Conservation (phyloP, 1,140 invertebrate species). For the Bombus confusus region DNA sequence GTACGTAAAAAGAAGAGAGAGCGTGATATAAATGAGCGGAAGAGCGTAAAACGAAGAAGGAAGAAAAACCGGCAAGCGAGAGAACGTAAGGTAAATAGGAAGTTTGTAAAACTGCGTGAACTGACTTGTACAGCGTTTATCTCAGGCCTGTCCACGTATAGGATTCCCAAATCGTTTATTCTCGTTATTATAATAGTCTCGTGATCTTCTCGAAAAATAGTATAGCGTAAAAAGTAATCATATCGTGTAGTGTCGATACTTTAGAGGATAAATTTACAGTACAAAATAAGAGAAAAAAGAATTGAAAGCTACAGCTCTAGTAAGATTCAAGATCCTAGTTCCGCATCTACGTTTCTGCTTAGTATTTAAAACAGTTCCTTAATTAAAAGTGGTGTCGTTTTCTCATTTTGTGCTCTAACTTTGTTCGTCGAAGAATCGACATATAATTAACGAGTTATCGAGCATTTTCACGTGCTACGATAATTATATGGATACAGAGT, state of each 20-base stretch:
- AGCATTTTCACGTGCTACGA: neutral
- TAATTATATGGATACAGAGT: neutral
- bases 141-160: slow-evolving; percentile 20
- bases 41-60: neutral
- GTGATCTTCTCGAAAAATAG: neutral
- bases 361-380: neutral
- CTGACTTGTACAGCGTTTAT: slow-evolving; percentile 36
- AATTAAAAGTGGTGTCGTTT: neutral
- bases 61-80: neutral
- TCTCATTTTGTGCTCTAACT: slow-evolving; percentile 17
- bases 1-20: neutral
- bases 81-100: neutral
- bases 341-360: neutral
- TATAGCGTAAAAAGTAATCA: slow-evolving; percentile 27
- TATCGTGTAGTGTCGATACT: slow-evolving; percentile 28
- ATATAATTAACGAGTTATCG: slow-evolving; percentile 8
- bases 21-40: neutral
- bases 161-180: too few species aligned
- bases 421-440: slow-evolving; percentile 15
- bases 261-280: slow-evolving; percentile 21
- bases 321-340: neutral
- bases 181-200: neutral
- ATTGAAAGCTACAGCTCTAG: neutral
- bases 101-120: slow-evolving; percentile 37
- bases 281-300: slow-evolving; percentile 4